These are phyloP conservation scores for Ganaspis sp. DNA, from an alignment of 1,140 invertebrate species.

Conservation along the genomic window DNA sequence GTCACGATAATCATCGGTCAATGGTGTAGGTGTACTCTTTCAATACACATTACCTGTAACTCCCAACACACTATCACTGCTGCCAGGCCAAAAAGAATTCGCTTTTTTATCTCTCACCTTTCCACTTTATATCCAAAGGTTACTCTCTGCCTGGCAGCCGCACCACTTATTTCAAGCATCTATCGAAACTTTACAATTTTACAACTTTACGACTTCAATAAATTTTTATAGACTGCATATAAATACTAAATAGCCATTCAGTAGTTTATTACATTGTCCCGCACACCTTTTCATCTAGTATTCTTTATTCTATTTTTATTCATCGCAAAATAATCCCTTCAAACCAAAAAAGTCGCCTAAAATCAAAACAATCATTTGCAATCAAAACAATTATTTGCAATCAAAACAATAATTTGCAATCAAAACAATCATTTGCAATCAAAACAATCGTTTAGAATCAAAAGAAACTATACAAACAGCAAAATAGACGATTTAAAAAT, in stretches of 20 bases:
- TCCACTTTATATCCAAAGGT: slow-evolving; percentile 28
- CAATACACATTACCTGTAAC: slow-evolving; percentile 16
- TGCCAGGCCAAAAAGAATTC: neutral
- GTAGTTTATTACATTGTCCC: neutral
- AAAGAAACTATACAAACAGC: too few relatives aligned
- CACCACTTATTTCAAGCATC: slow-evolving; percentile 8
- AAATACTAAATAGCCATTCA: neutral
- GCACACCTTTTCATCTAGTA: neutral
- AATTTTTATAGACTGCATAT: neutral
- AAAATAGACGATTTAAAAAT: too few relatives aligned
- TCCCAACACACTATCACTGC: slow-evolving; percentile 8
- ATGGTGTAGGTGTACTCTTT: slow-evolving; percentile 15
- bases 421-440: too few relatives aligned
- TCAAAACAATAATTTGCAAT: too few relatives aligned
- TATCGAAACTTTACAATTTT: neutral
- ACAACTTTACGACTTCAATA: neutral
- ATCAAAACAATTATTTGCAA: too few relatives aligned
- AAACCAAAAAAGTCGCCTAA: too few relatives aligned
- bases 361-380: too few relatives aligned
- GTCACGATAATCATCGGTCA: slow-evolving; percentile 30
- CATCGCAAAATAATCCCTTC: too few relatives aligned
- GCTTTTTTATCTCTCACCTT: slow-evolving; percentile 29
- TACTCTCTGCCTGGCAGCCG: neutral
- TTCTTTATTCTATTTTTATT: neutral
- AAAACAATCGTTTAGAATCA: too few relatives aligned